These are phyloP conservation scores for Globia sparganii DNA, from an alignment of 2,888 invertebrate species.

Conservation along the genomic window DNA sequence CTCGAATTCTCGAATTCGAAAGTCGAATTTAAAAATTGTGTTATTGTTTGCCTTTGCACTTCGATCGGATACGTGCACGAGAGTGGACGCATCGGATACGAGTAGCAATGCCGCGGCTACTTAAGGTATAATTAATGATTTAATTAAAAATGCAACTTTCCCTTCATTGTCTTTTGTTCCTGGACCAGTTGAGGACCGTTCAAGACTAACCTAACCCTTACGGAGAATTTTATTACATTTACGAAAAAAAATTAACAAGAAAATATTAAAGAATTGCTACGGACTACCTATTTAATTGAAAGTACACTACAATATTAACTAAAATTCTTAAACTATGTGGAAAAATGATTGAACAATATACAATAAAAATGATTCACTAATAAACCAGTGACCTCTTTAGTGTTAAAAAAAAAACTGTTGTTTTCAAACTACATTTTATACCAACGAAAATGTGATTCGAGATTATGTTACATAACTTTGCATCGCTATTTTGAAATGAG, in stretches of 20 bases:
- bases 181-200: slow-evolving; percentile 83
- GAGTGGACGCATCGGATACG: slow-evolving; percentile 62
- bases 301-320: slow-evolving; percentile 88
- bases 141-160: slow-evolving; percentile 86
- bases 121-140: slow-evolving; percentile 72
- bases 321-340: slow-evolving; percentile 89
- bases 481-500: slow-evolving; percentile 77
- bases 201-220: slow-evolving; percentile 87
- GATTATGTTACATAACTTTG: slow-evolving; percentile 62
- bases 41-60: slow-evolving; percentile 65
- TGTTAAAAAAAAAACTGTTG: slow-evolving; percentile 59
- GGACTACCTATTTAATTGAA: slow-evolving; percentile 88
- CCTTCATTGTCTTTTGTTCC: slow-evolving; percentile 90
- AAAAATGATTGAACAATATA: slow-evolving; percentile 90
- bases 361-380: slow-evolving; percentile 90
- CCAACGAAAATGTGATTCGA: slow-evolving; percentile 31
- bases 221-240: slow-evolving; percentile 85
- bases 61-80: slow-evolving; percentile 46
- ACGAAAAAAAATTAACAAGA: slow-evolving; percentile 89
- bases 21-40: slow-evolving; percentile 65
- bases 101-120: slow-evolving; percentile 68
- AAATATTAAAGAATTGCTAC: slow-evolving; percentile 88
- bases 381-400: slow-evolving; percentile 83
- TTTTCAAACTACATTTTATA: slow-evolving; percentile 65
- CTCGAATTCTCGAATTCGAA: slow-evolving; percentile 69